A percentile compares a stretch with the other conserved stretches of the same genome.
Conservation (phyloP, 2,113 vertebrate genomes). For the Agapornis roseicollis region DNA sequence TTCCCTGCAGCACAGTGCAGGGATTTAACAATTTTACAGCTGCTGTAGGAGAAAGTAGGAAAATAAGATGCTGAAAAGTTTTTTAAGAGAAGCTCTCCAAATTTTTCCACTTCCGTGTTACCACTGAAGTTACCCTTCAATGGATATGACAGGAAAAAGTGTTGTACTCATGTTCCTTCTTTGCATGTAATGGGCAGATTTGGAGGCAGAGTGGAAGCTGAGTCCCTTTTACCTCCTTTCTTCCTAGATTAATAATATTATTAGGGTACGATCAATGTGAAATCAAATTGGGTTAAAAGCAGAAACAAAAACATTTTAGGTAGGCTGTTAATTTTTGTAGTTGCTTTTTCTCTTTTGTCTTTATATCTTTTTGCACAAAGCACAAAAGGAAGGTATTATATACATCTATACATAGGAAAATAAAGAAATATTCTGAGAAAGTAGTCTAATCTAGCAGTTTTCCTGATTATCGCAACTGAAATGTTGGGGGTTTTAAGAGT, state of each 20-base stretch:
- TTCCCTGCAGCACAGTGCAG: background rate
- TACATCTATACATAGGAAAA: background rate
- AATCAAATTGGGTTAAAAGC: background rate
- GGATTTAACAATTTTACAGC: background rate
- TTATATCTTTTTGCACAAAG: background rate
- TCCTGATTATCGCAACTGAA: background rate
- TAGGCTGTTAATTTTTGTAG: background rate
- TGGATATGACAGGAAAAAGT: background rate
- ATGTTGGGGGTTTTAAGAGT: background rate
- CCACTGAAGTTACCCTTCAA: background rate
- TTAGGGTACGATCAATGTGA: background rate
- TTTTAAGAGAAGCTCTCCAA: background rate
- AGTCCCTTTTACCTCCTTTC: background rate
- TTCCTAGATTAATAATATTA: background rate
- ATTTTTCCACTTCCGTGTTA: background rate
- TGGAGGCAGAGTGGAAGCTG: background rate
- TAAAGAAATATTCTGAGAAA: background rate
- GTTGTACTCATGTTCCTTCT: background rate
- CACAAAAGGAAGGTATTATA: background rate
- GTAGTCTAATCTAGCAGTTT: background rate
- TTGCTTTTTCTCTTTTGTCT: background rate
- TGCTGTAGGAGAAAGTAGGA: background rate
- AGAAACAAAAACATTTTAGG: background rate
- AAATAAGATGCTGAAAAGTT: background rate
- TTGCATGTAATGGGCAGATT: background rate